These are phyloP conservation scores for Leguminivora glycinivorella DNA, from an alignment of 1,140 invertebrate species.

Conservation along the genomic window DNA sequence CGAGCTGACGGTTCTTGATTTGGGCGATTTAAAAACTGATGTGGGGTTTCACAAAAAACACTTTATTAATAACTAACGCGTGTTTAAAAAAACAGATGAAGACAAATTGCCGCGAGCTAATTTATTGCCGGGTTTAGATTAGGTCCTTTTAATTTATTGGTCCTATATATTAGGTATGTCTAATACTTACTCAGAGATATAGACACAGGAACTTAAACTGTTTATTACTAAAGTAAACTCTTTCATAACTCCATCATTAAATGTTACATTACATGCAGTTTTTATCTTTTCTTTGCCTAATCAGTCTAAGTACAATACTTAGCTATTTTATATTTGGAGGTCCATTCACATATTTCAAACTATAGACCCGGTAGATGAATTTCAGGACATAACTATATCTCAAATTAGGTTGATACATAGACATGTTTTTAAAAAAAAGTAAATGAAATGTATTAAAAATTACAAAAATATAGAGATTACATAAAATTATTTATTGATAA, in stretches of 20 bases:
- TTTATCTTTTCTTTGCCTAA: not conserved
- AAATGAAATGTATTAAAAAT: no score
- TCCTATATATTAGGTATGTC: constrained; percentile 10
- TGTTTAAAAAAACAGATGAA: constrained; percentile 66
- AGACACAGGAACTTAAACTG: not conserved
- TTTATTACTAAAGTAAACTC: not conserved
- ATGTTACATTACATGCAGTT: not conserved
- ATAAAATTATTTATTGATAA: no score
- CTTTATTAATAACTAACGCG: constrained; percentile 64
- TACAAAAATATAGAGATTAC: no score
- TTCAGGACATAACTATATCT: no score
- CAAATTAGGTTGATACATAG: no score
- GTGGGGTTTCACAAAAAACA: constrained; percentile 66
- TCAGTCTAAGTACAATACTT: no score
- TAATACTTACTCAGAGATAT: constrained; percentile 1
- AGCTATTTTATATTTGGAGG: no score
- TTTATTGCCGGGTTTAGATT: constrained; percentile 29
- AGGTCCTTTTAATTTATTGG: constrained; percentile 24
- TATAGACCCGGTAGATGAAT: no score
- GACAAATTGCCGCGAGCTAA: constrained; percentile 64
- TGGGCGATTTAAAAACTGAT: constrained; percentile 71
- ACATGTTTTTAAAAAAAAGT: no score
- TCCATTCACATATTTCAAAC: no score
- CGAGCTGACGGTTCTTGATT: constrained; percentile 62
- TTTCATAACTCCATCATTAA: not conserved